Evolutionary conservation across 1,140 invertebrate species (phyloP).

Genomic region (Diabrotica undecimpunctata): DNA sequence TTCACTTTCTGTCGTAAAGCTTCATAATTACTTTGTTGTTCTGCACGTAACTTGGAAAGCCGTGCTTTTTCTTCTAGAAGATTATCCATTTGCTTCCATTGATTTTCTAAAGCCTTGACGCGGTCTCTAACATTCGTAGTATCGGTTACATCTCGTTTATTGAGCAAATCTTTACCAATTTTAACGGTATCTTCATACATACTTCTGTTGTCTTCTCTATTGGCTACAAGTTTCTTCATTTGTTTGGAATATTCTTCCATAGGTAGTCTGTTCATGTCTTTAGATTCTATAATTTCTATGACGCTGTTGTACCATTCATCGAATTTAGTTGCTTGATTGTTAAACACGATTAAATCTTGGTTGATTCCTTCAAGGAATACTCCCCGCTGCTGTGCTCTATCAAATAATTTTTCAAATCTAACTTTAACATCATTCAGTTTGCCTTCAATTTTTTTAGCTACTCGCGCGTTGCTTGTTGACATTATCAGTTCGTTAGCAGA

Average conservation of each 20-base stretch:
- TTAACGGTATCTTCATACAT: conserved; percentile 74
- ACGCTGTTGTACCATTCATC: conserved; percentile 70
- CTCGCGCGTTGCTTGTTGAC: conserved; percentile 76
- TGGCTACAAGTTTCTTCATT: conserved; percentile 53
- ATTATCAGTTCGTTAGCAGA: conserved; percentile 76
- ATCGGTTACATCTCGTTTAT: conserved; percentile 87
- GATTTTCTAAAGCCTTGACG: conserved; percentile 80
- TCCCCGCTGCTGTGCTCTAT: conserved; percentile 72
- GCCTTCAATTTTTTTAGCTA: conserved; percentile 85
- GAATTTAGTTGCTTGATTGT: conserved; percentile 62
- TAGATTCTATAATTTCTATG: conserved; percentile 71
- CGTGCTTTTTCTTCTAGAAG: conserved; percentile 79
- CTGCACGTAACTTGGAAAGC: conserved; percentile 74
- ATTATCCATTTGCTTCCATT: conserved; percentile 81
- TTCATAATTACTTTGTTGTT: conserved; percentile 83
- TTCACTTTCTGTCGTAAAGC: conserved; percentile 76
- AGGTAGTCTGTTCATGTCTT: conserved; percentile 64
- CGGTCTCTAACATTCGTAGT: conserved; percentile 79
- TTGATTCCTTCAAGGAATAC: conserved; percentile 81
- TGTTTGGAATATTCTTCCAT: conserved; percentile 66
- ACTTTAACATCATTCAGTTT: conserved; percentile 80
- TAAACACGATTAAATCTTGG: conserved; percentile 66
- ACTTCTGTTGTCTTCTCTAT: conserved; percentile 44
- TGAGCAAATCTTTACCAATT: conserved; percentile 77
- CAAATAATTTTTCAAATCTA: conserved; percentile 80